Evolutionary conservation across 2,888 invertebrate species (phyloP), one percentile per base, ranked within the genome.

Genomic region (Aphrophora alni): DNA sequence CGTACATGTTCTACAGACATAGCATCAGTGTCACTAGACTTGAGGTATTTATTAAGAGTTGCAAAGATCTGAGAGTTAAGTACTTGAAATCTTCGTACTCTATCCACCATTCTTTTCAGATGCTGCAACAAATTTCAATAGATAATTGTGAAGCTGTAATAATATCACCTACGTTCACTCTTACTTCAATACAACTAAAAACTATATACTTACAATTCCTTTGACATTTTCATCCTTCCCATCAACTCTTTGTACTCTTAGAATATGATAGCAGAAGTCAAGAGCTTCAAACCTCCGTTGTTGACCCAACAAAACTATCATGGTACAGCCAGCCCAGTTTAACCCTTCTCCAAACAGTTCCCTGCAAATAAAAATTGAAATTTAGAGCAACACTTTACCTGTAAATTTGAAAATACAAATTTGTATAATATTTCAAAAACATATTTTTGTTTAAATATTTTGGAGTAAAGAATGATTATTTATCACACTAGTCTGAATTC

Each of bases 1-100:
- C 98, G 91, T 17, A 98, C 98, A 88, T 98, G 98, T 88, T 99
- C 98, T 21, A 98, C 97, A 72, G 97, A 97, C 85, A 90, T 90
- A 17, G 90, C 90, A 87, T 95, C 95, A 80, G 93, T 93, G 86
- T 95, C 94, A 79, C 95, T 95, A 1, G 95, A 94, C 86, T 96
- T 95, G 82, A 98, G 91, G 89, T 98, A 98, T 87, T 98, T 97
- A 89, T 97, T 96, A 82, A 98, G 90, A 83, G 97, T 95, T 70
- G 98, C 97, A 90, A 98, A 98, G 85, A 98, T 97, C 90, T 99
- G 99, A 14, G 97, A 98, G 90, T 99, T 99, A 80, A 99, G 91
- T 83, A 99, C 98, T 90, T 99, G 99, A 90, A 99, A 99, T 81
- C 98, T 93, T 72, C 99, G 92, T 86, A 99, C 98, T 83, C 99